Evolutionary conservation across 2,113 vertebrate species (phyloP).

Genomic region (Hippolais icterina): DNA sequence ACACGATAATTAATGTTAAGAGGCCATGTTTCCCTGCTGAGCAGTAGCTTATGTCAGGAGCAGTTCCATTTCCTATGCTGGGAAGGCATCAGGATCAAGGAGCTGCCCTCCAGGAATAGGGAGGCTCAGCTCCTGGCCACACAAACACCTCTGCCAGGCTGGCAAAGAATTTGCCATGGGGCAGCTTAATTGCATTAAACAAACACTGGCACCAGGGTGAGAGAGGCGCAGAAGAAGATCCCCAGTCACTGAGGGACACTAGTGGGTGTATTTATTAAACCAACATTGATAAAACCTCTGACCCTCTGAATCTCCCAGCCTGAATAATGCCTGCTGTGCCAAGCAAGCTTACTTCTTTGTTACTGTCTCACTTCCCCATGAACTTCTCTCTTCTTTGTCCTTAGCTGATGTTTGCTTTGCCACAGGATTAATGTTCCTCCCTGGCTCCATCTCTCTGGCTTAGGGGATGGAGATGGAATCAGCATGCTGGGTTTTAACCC

Average conservation of each 20-base stretch:
- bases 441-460: neutral
- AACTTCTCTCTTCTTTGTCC: neutral
- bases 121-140: neutral
- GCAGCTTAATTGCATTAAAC: neutral
- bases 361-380: neutral
- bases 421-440: neutral
- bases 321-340: neutral
- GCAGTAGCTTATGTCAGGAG: conserved; percentile 10
- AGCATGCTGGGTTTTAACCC: neutral
- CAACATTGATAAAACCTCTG: neutral
- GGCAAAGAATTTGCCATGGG: neutral
- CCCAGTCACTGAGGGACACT: neutral
- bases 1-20: neutral
- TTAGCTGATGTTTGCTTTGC: neutral
- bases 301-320: neutral
- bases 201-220: neutral
- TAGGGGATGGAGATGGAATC: neutral
- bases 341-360: neutral
- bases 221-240: neutral
- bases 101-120: neutral
- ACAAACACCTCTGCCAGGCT: neutral
- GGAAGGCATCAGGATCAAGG: neutral
- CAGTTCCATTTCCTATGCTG: neutral
- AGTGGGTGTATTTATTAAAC: neutral
- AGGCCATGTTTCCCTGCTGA: conserved; percentile 32